These are phyloP conservation scores for Atherinosoma microstoma DNA, from an alignment of 2,797 vertebrate genomes.

Conservation along the genomic window DNA sequence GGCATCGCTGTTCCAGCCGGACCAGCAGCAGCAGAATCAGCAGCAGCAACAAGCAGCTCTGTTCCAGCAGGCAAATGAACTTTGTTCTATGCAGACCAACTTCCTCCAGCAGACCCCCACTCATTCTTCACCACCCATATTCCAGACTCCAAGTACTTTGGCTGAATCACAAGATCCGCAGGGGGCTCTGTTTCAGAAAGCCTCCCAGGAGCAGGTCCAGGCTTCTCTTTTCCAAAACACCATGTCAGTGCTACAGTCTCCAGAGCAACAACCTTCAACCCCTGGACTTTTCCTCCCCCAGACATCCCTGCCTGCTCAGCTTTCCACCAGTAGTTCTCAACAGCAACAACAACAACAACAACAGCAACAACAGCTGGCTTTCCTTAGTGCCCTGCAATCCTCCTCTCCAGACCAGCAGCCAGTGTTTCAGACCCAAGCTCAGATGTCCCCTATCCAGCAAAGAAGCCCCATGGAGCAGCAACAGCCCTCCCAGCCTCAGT, in stretches of 20 bases:
- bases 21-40: constrained; percentile 86
- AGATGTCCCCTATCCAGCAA: constrained; percentile 91
- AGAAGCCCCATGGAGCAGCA: constrained; percentile 84
- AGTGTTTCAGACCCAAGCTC: constrained; percentile 90
- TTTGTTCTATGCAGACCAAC: constrained; percentile 91
- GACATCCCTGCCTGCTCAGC: constrained; percentile 85
- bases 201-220: constrained; percentile 92
- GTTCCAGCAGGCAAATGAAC: constrained; percentile 91
- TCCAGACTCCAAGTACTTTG: constrained; percentile 90
- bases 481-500: constrained; percentile 76
- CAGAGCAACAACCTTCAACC: constrained; percentile 88
- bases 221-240: constrained; percentile 90
- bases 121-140: constrained; percentile 90
- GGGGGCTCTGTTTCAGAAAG: constrained; percentile 89
- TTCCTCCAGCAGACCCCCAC: constrained; percentile 91
- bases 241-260: constrained; percentile 89
- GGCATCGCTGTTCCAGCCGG: constrained; percentile 88
- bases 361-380: constrained; percentile 81
- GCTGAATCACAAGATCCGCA: constrained; percentile 89
- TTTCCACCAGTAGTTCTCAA: constrained; percentile 87
- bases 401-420: constrained; percentile 88
- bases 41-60: constrained; percentile 89
- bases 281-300: constrained; percentile 91
- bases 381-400: constrained; percentile 90
- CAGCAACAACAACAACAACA: constrained; percentile 92